These are phyloP conservation scores for Stomatorhinus ivindoensis DNA, from an alignment of 2,113 vertebrate genomes.

Conservation along the genomic window DNA sequence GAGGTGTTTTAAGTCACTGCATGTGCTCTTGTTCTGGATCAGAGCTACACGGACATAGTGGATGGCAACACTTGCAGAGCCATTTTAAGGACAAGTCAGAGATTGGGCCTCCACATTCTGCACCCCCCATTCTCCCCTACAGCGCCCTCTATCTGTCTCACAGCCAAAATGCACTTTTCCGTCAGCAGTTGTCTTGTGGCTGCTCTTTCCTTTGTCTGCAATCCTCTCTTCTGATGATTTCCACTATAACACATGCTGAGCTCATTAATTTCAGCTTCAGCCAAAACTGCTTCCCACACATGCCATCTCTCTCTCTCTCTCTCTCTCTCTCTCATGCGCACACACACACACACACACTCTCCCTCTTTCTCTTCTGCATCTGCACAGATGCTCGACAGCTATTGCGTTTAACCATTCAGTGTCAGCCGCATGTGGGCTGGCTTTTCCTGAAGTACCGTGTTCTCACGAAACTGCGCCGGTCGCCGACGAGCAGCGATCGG, in stretches of 20 bases:
- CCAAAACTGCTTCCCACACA: constrained; percentile 61
- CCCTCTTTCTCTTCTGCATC: background rate
- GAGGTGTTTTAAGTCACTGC: background rate
- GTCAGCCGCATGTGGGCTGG: background rate
- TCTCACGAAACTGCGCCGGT: background rate
- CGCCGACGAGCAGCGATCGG: background rate
- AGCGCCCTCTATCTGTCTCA: background rate
- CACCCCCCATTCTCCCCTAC: background rate
- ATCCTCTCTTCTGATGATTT: constrained; percentile 55
- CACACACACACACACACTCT: background rate
- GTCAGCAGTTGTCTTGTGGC: constrained; percentile 14
- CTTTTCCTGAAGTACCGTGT: background rate
- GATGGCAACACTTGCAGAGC: background rate
- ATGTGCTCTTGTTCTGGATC: background rate
- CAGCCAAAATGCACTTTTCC: background rate
- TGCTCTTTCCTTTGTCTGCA: constrained; percentile 56
- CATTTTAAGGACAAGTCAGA: background rate
- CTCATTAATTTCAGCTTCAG: constrained; percentile 36
- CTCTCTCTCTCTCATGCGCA: background rate
- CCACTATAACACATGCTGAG: constrained; percentile 61
- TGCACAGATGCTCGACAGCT: background rate
- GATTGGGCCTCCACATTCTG: background rate
- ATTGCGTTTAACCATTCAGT: background rate
- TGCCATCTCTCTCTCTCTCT: constrained; percentile 33
- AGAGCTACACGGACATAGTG: background rate